These are phyloP conservation scores for Ptyas mucosa DNA, from an alignment of 2,113 vertebrate genomes.

Conservation along the genomic window DNA sequence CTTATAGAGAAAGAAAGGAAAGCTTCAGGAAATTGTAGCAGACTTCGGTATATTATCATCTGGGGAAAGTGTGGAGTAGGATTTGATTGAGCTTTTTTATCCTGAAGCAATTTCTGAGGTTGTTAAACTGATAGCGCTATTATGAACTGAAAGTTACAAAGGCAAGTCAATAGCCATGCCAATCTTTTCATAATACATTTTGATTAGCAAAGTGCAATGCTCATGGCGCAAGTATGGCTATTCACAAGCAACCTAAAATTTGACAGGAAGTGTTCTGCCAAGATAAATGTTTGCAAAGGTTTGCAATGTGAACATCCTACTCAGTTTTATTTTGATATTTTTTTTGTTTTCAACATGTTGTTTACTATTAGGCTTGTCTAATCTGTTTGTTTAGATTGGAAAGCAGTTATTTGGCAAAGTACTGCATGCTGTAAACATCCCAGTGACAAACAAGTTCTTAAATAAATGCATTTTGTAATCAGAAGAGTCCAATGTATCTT, in stretches of 20 bases:
- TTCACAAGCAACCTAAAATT: constrained; percentile 20
- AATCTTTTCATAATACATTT: constrained; percentile 36
- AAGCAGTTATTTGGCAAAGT: constrained; percentile 58
- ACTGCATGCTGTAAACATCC: constrained; percentile 59
- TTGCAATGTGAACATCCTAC: neutral
- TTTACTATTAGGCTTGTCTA: constrained; percentile 57
- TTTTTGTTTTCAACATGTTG: constrained; percentile 43
- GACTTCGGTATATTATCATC: neutral
- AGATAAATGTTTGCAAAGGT: constrained; percentile 9
- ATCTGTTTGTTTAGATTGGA: constrained; percentile 64
- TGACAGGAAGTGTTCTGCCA: neutral
- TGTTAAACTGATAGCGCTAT: constrained; percentile 44
- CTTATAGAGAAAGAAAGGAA: neutral
- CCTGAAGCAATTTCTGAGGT: constrained; percentile 29
- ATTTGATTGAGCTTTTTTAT: constrained; percentile 30
- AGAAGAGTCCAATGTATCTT: constrained; percentile 53
- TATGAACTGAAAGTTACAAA: constrained; percentile 27
- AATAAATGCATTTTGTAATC: constrained; percentile 69
- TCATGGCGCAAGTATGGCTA: constrained; percentile 21
- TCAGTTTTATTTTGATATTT: constrained; percentile 42
- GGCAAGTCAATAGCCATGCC: constrained; percentile 22
- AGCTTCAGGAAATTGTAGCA: neutral
- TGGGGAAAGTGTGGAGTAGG: neutral
- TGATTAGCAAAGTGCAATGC: constrained; percentile 36
- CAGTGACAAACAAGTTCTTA: constrained; percentile 66